Conservation (phyloP, 2,888 invertebrate genomes). For the Lepidochitona cinerea region DNA sequence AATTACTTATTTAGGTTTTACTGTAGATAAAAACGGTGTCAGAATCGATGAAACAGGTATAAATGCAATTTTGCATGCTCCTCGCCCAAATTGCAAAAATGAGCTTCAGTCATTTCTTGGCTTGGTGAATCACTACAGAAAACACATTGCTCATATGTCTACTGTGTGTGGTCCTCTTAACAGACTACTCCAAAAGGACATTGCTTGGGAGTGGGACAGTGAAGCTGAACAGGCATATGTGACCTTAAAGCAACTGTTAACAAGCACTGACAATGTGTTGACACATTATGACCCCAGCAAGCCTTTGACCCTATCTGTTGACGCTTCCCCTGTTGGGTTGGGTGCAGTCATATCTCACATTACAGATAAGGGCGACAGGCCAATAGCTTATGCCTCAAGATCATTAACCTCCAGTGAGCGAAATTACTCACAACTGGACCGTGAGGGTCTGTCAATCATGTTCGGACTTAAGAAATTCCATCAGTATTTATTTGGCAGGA, state of each 20-base stretch:
- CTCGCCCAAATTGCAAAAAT: constrained; percentile 38
- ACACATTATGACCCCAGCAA: constrained; percentile 41
- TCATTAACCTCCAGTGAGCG: constrained; percentile 22
- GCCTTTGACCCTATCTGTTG: constrained; percentile 58
- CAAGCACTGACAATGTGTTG: constrained; percentile 33
- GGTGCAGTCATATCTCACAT: constrained; percentile 40
- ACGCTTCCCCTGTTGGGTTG: constrained; percentile 66
- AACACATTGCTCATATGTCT: constrained; percentile 42
- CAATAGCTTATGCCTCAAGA: constrained; percentile 30
- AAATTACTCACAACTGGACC: constrained; percentile 35
- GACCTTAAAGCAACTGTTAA: constrained; percentile 31
- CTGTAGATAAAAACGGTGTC: constrained; percentile 23
- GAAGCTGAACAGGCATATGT: constrained; percentile 27
- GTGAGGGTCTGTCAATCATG: constrained; percentile 27
- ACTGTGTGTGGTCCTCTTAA: constrained; percentile 39
- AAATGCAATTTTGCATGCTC: constrained; percentile 42
- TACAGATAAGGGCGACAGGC: constrained; percentile 16
- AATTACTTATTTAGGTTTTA: constrained; percentile 11
- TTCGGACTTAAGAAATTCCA: constrained; percentile 30
- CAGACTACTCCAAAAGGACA: constrained; percentile 29
- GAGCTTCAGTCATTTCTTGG: constrained; percentile 47
- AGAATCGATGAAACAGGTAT: constrained; percentile 35
- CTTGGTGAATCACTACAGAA: constrained; percentile 47
- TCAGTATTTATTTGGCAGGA: constrained; percentile 30
- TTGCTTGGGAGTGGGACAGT: constrained; percentile 31